These are phyloP conservation scores for Rhinichthys osculus DNA, from an alignment of 2,797 vertebrate species.

Conservation along the genomic window DNA sequence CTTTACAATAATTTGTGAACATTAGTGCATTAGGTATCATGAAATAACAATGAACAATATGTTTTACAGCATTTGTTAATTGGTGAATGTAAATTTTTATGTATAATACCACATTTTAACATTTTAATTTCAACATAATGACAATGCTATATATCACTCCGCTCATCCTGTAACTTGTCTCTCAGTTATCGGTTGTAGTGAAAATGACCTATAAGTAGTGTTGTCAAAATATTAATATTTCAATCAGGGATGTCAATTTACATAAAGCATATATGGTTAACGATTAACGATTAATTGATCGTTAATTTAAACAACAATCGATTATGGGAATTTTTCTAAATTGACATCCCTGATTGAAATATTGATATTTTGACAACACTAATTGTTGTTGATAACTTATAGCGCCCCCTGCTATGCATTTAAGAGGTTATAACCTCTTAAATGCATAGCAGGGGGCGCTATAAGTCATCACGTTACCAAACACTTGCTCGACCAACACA, in stretches of 20 bases:
- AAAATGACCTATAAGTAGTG: neutral
- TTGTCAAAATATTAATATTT: neutral
- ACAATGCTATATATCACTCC: neutral
- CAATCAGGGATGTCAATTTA: neutral
- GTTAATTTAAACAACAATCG: too few relatives aligned
- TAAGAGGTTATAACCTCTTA: neutral
- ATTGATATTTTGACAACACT: too few relatives aligned
- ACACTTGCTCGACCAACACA: too few relatives aligned
- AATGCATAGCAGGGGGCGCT: neutral
- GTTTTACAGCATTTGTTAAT: neutral
- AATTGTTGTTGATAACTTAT: too few relatives aligned
- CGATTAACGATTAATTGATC: neutral
- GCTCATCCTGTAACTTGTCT: neutral
- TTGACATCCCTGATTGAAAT: too few relatives aligned
- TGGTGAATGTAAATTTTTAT: neutral
- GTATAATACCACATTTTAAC: neutral
- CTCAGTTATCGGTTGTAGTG: too few relatives aligned
- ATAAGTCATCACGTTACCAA: too few relatives aligned
- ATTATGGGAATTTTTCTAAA: too few relatives aligned
- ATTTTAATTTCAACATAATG: neutral
- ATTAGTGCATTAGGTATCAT: constrained; percentile 2
- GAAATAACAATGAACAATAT: neutral
- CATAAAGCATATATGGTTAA: neutral
- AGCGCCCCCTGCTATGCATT: too few relatives aligned
- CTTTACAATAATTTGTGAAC: constrained; percentile 6